Evolutionary conservation across 2,113 vertebrate genomes (phyloP), one percentile per base, ranked within the genome.

Genomic region (Corydoras sp.): DNA sequence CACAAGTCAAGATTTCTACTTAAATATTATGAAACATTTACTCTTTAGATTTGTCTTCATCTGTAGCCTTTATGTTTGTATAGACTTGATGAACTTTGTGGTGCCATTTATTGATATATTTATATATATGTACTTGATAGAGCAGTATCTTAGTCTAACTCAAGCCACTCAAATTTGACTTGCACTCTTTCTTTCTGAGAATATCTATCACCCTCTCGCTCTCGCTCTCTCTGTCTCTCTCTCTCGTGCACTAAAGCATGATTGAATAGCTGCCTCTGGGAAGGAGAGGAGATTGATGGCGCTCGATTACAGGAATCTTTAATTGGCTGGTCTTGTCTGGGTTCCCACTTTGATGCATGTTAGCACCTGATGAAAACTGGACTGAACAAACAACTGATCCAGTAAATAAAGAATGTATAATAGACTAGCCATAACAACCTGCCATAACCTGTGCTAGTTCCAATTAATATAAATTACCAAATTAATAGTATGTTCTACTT

Each of bases 241-340:
- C 11, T 29, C 31, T 54, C 31, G 14, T 49, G 48, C 49, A 48
- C 9, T 14, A 18, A 50, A 7, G n/a, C 3, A 71, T 74, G 71
- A 80, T 51, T 43, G 55, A 76, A 71, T 65, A 60, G 35, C 63
- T 61, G 62, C 64, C 63, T 71, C 58, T 63, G 13, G 55, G 51
- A 62, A 62, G 29, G 58, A 60, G 49, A 29, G 12, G 14, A 65
- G 73, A 76, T 70, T 60, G 71, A 69, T 70, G 60, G 31, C 1
- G 24, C 30, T 79, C 73, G 65, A 76, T 76, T 14, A 60, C 67
- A 76, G 58, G 54, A 65, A 73, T 68, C 66, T 30, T 49, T 64
- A 74, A 74, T 67, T 67, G 64, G 61, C 62, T 5, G 29, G 12
- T 70, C 24, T 59, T 67, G 62, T 55, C 51, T 55, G 54, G 71